Base-by-base conservation (phyloP, 2,797 vertebrate species). In the Chloroceryle inda region DNA sequence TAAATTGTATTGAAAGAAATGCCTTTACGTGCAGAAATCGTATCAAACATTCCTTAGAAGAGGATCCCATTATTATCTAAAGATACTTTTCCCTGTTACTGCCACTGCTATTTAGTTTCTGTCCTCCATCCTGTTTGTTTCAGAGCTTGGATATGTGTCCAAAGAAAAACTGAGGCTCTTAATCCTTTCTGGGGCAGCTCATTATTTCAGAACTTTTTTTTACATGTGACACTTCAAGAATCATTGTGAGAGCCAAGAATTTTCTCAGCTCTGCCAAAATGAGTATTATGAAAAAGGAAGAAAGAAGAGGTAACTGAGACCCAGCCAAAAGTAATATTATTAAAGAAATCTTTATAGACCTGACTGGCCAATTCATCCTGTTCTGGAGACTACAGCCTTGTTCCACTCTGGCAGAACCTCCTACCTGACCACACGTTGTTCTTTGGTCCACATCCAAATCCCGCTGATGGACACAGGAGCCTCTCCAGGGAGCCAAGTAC, bases 321-420 rank as follows among this genome's bases (percentile, higher is more conserved):
- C 37, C 29, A 64, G 94, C 92, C 95, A 95, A 92, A 94, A 85
- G 58, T 62, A 94, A 89, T 91, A 89, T 80, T 89, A 72, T 95
- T 92, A 61, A 92, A 93, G 77, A 82, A 94, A 82, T 82, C 84
- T 82, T 91, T 92, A 85, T 45, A 74, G 62, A 75, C 63, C 37
- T 62, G 75, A 87, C 78, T 78, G 62, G 78, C n/a, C 79, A 94
- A 69, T 93, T 77, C 78, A 63, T 91, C 84, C 77, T 89, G 18
- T 85, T 85, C n/a, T 87, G 84, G 93, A 92, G 86, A 84, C 84
- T 74, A 27, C 1, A 64, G 71, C 52, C 71, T 77, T 83, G 35
- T 68, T 88, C 50, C 66, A 53, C 61, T 74, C 61, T 62, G 81
- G 37, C 69, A 87, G 45, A 91, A 45, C 2, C 2, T 66, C 23